Conservation (phyloP, 2,797 vertebrate genomes). For the Syndactyla subalaris region DNA sequence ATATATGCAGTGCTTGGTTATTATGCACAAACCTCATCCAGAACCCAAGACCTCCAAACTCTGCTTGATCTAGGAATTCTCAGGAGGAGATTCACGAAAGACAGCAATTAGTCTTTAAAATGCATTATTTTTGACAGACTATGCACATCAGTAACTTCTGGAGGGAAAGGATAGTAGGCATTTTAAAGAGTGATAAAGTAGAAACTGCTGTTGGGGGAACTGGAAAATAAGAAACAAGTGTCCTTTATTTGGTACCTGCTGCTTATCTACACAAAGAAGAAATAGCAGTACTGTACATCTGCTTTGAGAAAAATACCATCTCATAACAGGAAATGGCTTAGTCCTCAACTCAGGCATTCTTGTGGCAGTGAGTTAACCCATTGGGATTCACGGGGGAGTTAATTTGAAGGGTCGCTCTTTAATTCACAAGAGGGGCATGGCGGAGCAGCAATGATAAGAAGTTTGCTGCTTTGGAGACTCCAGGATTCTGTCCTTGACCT, state of each 20-base stretch:
- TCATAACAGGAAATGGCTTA: constrained; percentile 14
- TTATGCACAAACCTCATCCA: not conserved
- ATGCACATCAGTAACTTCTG: not conserved
- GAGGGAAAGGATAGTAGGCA: not conserved
- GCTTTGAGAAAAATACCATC: constrained; percentile 29
- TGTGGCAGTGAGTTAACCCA: not conserved
- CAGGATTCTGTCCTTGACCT: not conserved
- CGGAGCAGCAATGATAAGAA: not conserved
- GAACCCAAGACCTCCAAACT: not conserved
- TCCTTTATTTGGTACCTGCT: constrained; percentile 45
- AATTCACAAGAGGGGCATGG: not conserved
- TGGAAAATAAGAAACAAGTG: not conserved
- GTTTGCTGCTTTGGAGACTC: not conserved
- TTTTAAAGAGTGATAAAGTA: not conserved
- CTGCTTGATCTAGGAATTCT: not conserved
- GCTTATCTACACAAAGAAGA: constrained; percentile 13
- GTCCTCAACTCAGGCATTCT: constrained; percentile 21
- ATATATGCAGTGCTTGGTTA: not conserved
- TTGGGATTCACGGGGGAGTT: not conserved
- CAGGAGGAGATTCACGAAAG: not conserved
- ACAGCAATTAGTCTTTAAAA: not conserved
- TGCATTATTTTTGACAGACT: not conserved
- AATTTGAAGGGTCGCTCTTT: not conserved
- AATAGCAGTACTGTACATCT: not conserved
- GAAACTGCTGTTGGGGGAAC: not conserved